Evolutionary conservation across 2,113 vertebrate genomes (phyloP), one percentile per base, ranked within the genome.

Genomic region (Anhinga rufa): DNA sequence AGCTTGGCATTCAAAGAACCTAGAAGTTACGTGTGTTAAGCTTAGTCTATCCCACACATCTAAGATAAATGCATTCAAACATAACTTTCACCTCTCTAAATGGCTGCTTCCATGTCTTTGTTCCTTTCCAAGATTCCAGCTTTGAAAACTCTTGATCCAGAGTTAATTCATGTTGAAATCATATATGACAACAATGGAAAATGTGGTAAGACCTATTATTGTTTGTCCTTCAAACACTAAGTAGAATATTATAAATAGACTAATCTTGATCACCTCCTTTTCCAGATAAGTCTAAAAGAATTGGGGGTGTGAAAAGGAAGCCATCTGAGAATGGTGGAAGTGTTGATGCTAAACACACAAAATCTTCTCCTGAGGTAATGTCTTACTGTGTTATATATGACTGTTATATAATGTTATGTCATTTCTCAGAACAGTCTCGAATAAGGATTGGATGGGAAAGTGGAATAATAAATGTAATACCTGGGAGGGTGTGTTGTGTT

Each of bases 111-210:
- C 89, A n/a, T 95, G 58, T 84, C 70, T 88, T 57, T 91, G 19
- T 97, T 97, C n/a, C 14, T 90, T 82, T 87, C 58, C 81, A 98
- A 98, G 98, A 97, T 98, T 92, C 98, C 98, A 83, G 98, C 97
- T 93, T 98, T 98, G 95, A 98, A 98, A 96, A 98, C 98, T 85
- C 98, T 98, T 3, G 98, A 98, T 91, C 98, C 98, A 18, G 97
- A 98, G 49, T 94, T 98, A 88, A 98, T 98, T 96, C 98, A 98
- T 10, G 98, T 98, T 76, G 97, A 98, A 96, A 98, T 98, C 83
- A 97, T 98, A 34, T 98, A 98, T 55, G 98, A 98, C 90, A 98
- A 96, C 71, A 95, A 96, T 82, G 96, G 97, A 62, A 97, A 96
- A 69, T 98, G 97, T 91, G 98, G 98, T 98, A 97, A 98, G 98